These are phyloP conservation scores for Phylloscopus trochiloides DNA, from an alignment of 2,113 vertebrate genomes.

Conservation along the genomic window DNA sequence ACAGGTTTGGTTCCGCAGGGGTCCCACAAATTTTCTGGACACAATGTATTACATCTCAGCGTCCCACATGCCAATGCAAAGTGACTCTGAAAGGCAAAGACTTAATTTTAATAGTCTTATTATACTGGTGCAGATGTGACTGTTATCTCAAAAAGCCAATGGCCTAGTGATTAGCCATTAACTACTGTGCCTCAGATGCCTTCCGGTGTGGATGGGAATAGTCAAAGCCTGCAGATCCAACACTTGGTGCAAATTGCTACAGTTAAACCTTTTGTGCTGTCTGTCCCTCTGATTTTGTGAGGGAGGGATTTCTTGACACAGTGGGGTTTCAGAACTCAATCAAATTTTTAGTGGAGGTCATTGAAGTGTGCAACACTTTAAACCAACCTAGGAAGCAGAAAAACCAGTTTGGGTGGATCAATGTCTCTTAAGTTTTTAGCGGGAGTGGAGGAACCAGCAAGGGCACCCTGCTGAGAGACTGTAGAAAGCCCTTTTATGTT, in stretches of 20 bases:
- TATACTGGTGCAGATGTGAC: neutral
- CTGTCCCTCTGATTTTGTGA: neutral
- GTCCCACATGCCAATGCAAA: neutral
- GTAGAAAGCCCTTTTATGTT: too few relatives aligned
- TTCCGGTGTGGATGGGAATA: neutral
- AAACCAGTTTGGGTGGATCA: neutral
- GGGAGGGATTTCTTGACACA: neutral
- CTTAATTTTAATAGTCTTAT: neutral
- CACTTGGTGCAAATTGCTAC: neutral
- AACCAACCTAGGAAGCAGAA: too few relatives aligned
- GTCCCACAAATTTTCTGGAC: neutral
- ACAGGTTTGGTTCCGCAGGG: neutral
- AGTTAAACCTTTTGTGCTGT: neutral
- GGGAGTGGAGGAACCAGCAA: neutral
- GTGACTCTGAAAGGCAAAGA: neutral
- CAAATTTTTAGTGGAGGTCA: neutral
- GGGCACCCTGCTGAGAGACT: too few relatives aligned
- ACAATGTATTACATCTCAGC: neutral
- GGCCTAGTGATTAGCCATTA: neutral
- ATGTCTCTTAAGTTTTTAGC: neutral
- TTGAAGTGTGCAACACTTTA: neutral
- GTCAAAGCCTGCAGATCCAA: neutral
- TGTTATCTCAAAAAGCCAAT: neutral
- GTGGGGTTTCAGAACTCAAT: neutral
- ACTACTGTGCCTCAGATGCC: neutral